phyloP scores from a whole-genome alignment of 2,797 vertebrate genomes.

The Chaetophractus vellerosus region DNA sequence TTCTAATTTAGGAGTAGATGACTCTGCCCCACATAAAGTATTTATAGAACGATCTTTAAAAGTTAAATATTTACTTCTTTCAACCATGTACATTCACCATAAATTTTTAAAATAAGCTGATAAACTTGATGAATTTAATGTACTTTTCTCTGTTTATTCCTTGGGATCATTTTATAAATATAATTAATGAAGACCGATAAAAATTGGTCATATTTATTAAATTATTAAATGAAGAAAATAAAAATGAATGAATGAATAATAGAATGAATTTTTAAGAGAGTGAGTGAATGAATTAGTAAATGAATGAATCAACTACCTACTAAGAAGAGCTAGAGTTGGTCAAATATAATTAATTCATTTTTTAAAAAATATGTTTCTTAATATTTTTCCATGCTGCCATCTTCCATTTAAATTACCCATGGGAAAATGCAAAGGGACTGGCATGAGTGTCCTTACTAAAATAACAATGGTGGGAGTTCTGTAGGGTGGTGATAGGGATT shows the following conservation, averaged over 20 bases:
- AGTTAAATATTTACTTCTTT: slow-evolving; percentile 76
- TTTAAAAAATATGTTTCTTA: slow-evolving; percentile 59
- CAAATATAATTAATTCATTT: slow-evolving; percentile 73
- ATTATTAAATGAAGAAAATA: not conserved
- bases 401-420: slow-evolving; percentile 71
- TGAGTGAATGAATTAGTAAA: not conserved
- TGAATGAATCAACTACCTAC: not conserved
- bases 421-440: slow-evolving; percentile 68
- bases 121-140: slow-evolving; percentile 29
- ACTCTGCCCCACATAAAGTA: not conserved
- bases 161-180: slow-evolving; percentile 29
- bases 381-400: slow-evolving; percentile 59
- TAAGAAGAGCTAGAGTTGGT: slow-evolving; percentile 21
- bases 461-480: slow-evolving; percentile 65
- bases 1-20: not conserved
- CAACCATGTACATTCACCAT: slow-evolving; percentile 43
- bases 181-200: slow-evolving; percentile 3
- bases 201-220: not conserved
- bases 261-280: not conserved
- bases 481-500: not conserved
- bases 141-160: slow-evolving; percentile 61
- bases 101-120: slow-evolving; percentile 35
- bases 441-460: slow-evolving; percentile 69
- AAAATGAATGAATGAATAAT: not conserved
- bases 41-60: slow-evolving; percentile 63